Base-by-base conservation (phyloP, 2,888 invertebrate genomes). In the Drosophila anomalata region DNA sequence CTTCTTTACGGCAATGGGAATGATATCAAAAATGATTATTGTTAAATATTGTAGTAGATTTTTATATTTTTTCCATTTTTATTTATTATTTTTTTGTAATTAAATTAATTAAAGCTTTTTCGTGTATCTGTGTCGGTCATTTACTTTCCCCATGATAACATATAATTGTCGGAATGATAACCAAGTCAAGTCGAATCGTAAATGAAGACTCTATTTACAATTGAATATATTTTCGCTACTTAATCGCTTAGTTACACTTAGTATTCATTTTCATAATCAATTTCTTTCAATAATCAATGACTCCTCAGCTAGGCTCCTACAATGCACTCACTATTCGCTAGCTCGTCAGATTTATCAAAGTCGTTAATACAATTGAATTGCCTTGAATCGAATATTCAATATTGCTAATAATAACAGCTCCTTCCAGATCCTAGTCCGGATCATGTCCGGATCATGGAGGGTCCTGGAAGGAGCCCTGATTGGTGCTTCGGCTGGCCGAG, bases 91-190 rank as follows among this genome's bases (percentile, higher is more conserved):
- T 53, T 53, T 65, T 73, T 68, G 72, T 85, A 81, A 90, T 90
- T 90, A 88, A 90, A 88, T 90, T 89, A 90, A 80, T 89, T 89
- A 89, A 89, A 89, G 89, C 89, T 89, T 88, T 76, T 72, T 75
- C 72, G 39, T 73, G 52, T 75, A 39, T 55, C 67, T 67, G 29
- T 67, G 52, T 60, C 56, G 69, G 60, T 63, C 57, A 66, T 68
- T 42, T 33, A 26, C 48, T 33, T 55, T 33, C 33, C 36, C 31
- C 26, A 41, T 26, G 41, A 14, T 50, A 73, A 73, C 53, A 50
- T 48, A 50, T 41, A 70, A 61, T 24, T 60, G 47, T 48, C 73
- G 14, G 46, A 69, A 58, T 78, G 50, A 58, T 41, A 52, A 73
- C 52, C n/a, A 52, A 65, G 39, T n/a, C 33, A 59, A 52, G 26